Conservation (phyloP, 2,888 invertebrate genomes). For the Brachycybe producta region DNA sequence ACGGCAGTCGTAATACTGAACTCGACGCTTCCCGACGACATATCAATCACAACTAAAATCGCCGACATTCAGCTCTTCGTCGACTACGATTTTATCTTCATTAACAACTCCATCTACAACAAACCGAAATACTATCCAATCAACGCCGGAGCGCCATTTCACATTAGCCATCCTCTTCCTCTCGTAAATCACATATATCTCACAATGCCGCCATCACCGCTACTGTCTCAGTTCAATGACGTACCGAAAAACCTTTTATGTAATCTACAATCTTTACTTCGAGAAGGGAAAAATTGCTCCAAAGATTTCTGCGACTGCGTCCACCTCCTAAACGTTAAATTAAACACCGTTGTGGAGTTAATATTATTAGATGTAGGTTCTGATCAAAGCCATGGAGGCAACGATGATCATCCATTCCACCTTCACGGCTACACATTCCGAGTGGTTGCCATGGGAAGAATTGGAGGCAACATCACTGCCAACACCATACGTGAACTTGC, state of each 20-base stretch:
- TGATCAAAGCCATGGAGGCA: too few relatives aligned
- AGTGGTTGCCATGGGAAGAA: neutral
- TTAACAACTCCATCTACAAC: slow-evolving; percentile 69
- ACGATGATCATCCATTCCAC: neutral
- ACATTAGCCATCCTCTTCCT: too few relatives aligned
- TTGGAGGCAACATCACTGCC: neutral
- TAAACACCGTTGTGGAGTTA: slow-evolving; percentile 58
- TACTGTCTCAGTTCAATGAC: slow-evolving; percentile 50
- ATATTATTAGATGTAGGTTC: slow-evolving; percentile 75
- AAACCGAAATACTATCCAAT: slow-evolving; percentile 41
- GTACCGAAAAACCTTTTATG: slow-evolving; percentile 55
- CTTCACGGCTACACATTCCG: neutral
- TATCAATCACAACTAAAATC: too few relatives aligned
- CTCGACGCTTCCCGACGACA: too few relatives aligned
- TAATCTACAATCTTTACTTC: slow-evolving; percentile 53
- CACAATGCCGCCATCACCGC: slow-evolving; percentile 54
- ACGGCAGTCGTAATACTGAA: too few relatives aligned
- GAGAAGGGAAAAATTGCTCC: slow-evolving; percentile 53
- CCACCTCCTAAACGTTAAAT: slow-evolving; percentile 61
- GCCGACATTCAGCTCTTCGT: slow-evolving; percentile 71
- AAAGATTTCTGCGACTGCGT: slow-evolving; percentile 67
- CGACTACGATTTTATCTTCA: slow-evolving; percentile 72
- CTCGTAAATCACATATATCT: slow-evolving; percentile 79
- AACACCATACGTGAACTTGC: neutral
- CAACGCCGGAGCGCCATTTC: too few relatives aligned